Base-by-base conservation (phyloP, 2,113 vertebrate genomes). In the Oplegnathus fasciatus region DNA sequence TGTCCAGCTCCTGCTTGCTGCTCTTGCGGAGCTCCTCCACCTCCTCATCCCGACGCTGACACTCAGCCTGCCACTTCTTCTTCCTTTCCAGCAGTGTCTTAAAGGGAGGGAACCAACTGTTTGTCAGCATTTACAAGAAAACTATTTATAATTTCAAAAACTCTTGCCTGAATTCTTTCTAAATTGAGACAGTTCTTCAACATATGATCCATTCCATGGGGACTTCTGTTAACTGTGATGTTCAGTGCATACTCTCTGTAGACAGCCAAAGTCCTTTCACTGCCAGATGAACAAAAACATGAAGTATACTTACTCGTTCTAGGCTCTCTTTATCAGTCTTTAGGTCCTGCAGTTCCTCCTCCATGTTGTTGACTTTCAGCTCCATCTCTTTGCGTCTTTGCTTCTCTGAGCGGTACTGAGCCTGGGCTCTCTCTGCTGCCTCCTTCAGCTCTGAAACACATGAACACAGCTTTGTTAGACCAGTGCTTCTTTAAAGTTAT, bases 41-140 rank as follows among this genome's bases (percentile, higher is more conserved):
- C 91, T 99, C 98, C 20, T 97, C 96, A 69, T 98, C 97, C 0
- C 96, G 95, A 26, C 94, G 96, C 89, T 96, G 96, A 24, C 97
- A 95, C 92, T 98, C 98, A 0, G 91, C 93, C 28, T 96, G 96
- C 26, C 97, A 97, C 91, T 98, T 98, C 91, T 92, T 97, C 91
- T 98, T 99, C 88, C 97, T 97, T 81, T 99, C 98, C 14, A 90
- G 94, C 48, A 98, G 95, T 28, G 93, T 96, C 98, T 99, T 84
- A 82, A 86, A 89, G 24, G 11, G 11, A 55, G 8, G 30, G 17
- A 54, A 69, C 0, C 18, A 48, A 15, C 0, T 4, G 28, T 46
- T 18, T 11, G 15, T 79, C 13, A 65, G 46, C 26, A 55, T 66
- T 54, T 66, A 70, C 26, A 54, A 0, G 18, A 50, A 15, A 32